Base-by-base conservation (phyloP, 2,113 vertebrate species). In the Lophotis ruficrista region DNA sequence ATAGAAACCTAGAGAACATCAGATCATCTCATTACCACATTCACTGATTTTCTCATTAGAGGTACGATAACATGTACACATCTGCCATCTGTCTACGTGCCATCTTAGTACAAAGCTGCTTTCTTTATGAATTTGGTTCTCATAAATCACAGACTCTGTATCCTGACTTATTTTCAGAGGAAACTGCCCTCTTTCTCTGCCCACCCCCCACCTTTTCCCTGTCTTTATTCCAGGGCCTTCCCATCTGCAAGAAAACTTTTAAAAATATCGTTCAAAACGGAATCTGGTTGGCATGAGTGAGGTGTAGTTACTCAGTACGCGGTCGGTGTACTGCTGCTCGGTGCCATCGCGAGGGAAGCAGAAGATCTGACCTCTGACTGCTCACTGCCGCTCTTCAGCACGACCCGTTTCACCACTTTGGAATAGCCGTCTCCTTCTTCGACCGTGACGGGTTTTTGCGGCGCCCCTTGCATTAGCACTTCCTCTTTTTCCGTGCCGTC, bases 331-430 rank as follows among this genome's bases (percentile, higher is more conserved):
- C 45, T 30, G 47, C 56, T 65, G 48, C 54, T 70, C 28, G 37
- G 92, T 51, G n/a, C 37, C 56, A 11, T 2, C 0, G 10, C 68
- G 28, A 31, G 50, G 50, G 14, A n/a, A 35, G 6, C 6, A 38
- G 60, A 22, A 30, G 58, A 28, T 25, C 96, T 97, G 70, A 99
- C 99, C 99, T 99, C 99, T 20, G 90, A 98, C 87, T 98, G 98
- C 23, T 98, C 98, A 12, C 98, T 98, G 47, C 94, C 98, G 25
- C 99, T 99, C 94, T 96, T 98, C n/a, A 99, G 96, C 69, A 99
- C 98, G 0, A 99, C 98, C 9, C 99, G 98, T 94, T 99, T 99
- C 58, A 99, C 79, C 69, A 99, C 99, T 96, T 98, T 99, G 92
- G 99, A 99, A 78, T 98, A 99, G 24, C 93, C 43, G 27, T 99